These are phyloP conservation scores for Anolis sagrei DNA, from an alignment of 2,113 vertebrate species.

Conservation along the genomic window DNA sequence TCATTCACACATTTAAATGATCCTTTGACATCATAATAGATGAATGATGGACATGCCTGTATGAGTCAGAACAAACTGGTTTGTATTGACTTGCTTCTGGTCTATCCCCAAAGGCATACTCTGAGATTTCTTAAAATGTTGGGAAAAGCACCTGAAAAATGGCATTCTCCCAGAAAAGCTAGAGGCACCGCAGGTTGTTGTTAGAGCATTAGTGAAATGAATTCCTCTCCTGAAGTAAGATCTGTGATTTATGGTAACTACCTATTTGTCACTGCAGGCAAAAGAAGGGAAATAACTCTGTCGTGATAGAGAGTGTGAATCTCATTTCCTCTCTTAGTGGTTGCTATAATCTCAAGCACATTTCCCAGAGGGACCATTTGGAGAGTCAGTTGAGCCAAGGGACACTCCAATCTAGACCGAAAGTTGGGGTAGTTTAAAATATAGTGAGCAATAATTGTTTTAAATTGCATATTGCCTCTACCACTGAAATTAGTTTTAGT, in stretches of 20 bases:
- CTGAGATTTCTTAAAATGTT: conserved; percentile 31
- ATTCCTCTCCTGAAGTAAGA: conserved; percentile 72
- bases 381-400: conserved; percentile 66
- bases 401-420: conserved; percentile 63
- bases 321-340: conserved; percentile 57
- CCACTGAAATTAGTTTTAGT: conserved; percentile 46
- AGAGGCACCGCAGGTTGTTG: conserved; percentile 67
- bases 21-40: background rate
- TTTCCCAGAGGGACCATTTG: conserved; percentile 64
- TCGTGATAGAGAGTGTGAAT: conserved; percentile 69
- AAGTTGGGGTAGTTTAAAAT: conserved; percentile 64
- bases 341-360: conserved; percentile 59
- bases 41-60: background rate
- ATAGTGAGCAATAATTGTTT: conserved; percentile 61
- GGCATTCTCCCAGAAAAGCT: conserved; percentile 28
- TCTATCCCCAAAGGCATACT: background rate
- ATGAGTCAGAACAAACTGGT: background rate
- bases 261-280: conserved; percentile 66
- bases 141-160: conserved; percentile 51
- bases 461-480: conserved; percentile 59
- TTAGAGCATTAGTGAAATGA: conserved; percentile 72
- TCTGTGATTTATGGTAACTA: conserved; percentile 73
- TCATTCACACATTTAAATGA: background rate
- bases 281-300: conserved; percentile 75
- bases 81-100: conserved; percentile 10